These are phyloP conservation scores for Solenodon paradoxus DNA, from an alignment of 2,113 vertebrate genomes.

Conservation along the genomic window DNA sequence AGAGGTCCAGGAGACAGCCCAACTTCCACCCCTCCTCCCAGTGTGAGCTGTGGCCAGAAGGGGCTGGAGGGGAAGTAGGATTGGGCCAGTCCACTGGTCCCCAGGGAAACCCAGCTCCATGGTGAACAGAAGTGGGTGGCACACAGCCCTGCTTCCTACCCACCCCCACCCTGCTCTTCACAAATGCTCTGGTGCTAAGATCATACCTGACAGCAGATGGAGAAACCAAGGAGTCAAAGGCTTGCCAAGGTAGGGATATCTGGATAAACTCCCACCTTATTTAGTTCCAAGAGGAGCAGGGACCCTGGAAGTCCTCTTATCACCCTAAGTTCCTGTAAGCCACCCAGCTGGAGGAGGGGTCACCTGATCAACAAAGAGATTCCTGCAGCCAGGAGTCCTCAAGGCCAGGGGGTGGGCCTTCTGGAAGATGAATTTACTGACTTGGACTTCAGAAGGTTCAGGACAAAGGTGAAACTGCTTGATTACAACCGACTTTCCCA, in stretches of 20 bases:
- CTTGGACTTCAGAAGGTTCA: constrained; percentile 39
- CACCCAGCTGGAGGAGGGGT: too few species aligned
- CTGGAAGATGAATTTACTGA: not conserved
- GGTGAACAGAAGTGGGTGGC: constrained; percentile 49
- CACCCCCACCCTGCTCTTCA: not conserved
- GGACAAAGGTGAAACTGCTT: not conserved
- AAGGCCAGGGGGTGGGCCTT: not conserved
- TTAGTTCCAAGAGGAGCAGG: not conserved
- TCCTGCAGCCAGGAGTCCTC: not conserved
- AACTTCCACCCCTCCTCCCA: not conserved
- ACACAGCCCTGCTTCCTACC: not conserved
- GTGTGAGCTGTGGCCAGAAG: not conserved
- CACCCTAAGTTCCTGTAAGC: not conserved
- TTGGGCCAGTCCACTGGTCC: constrained; percentile 51
- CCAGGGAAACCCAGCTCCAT: constrained; percentile 71
- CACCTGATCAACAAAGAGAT: not conserved
- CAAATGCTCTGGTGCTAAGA: not conserved
- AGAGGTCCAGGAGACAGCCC: constrained; percentile 49
- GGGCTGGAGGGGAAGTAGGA: not conserved
- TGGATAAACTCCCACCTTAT: not conserved
- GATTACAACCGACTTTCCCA: not conserved
- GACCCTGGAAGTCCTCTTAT: not conserved
- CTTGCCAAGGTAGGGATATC: not conserved
- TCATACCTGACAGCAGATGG: not conserved
- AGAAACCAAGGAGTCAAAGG: not conserved